Evolutionary conservation across 2,888 invertebrate genomes (phyloP).

Genomic region (Brachynemurus nebulosus): DNA sequence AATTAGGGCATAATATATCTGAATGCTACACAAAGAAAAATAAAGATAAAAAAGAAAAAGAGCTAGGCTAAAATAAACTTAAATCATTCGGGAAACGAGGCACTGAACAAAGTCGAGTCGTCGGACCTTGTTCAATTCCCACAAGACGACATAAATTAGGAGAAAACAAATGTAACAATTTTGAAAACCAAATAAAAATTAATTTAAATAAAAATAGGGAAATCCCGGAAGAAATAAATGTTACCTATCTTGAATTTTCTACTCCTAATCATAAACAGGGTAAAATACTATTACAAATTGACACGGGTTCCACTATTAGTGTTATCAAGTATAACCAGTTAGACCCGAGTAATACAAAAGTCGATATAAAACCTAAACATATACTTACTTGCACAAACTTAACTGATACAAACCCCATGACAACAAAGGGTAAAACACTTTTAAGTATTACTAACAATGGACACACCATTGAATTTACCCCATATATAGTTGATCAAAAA

Average conservation of each 20-base stretch:
- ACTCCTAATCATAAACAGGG: background rate
- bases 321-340: background rate
- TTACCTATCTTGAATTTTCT: background rate
- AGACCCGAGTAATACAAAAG: background rate
- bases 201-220: no score
- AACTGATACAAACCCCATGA: background rate
- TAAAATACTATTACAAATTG: background rate
- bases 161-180: background rate
- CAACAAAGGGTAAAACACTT: background rate
- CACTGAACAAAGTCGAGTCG: background rate
- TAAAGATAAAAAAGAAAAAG: background rate
- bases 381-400: background rate
- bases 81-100: background rate
- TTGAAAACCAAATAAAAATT: background rate
- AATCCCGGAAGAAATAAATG: background rate
- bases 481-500: no score
- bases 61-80: background rate
- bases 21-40: background rate
- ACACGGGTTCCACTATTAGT: background rate
- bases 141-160: background rate
- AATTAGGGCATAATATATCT: background rate
- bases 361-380: background rate
- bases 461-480: background rate
- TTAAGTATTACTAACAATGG: no score
- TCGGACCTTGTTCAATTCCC: background rate